Evolutionary conservation across 2,888 invertebrate species (phyloP), one percentile per base, ranked within the genome.

Genomic region (Ochropleura plecta): DNA sequence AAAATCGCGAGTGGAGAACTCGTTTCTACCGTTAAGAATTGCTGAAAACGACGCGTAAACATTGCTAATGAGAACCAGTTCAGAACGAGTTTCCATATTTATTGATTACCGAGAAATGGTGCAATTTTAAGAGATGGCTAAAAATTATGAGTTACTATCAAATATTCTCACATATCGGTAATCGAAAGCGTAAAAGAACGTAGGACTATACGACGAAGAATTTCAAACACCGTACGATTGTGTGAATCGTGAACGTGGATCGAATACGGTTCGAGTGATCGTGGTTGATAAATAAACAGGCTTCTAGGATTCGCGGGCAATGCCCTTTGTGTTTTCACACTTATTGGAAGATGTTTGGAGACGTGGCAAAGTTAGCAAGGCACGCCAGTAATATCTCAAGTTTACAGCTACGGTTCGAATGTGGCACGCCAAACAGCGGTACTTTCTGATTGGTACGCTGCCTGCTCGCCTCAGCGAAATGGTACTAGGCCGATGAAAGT

Each of bases 181-280:
- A 90, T 88, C 88, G 88, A 89, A 90, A 90, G 90, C 90, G 90
- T 87, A 87, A 89, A 91, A 92, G 92, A 92, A 93, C 91, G 90
- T 91, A 92, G 89, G 90, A 91, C 90, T 89, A 85, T 85, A 80
- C 89, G 88, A 83, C 83, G 86, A 91, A 91, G 95, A 93, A 95
- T 95, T 93, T 89, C 91, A 91, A 93, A 91, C 91, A 92, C 92
- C 91, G 92, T 93, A 92, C 90, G 91, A 91, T 94, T 95, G 96
- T 95, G 95, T 95, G 96, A 96, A 95, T 94, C 92, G 92, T 87
- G 92, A 90, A 95, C 96, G 96, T 95, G 96, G 81, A 93, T 93
- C 91, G 96, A 95, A 96, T 96, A 92, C 90, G 87, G 87, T 91
- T 91, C 87, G 90, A 91, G 86, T 86, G 90, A 91, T 94, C 90